Conservation (phyloP, 1,140 invertebrate species). For the Lasaia peninsularis region DNA sequence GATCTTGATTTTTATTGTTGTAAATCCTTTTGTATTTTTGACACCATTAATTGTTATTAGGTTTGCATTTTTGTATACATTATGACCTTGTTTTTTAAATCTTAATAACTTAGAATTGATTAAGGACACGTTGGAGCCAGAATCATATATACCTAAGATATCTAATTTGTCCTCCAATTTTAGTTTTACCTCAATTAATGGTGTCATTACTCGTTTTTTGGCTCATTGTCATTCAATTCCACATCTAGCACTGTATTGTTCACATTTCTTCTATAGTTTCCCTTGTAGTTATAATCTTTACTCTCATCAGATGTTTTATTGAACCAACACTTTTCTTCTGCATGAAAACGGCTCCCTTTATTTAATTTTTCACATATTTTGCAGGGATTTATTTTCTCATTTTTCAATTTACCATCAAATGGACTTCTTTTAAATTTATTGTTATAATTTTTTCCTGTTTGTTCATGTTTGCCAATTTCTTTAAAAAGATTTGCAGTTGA, state of each 20-base stretch:
- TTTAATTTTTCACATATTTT: conserved; percentile 44
- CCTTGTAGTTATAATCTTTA: conserved; percentile 12
- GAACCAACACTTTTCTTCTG: conserved; percentile 34
- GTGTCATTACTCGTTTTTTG: conserved; percentile 33
- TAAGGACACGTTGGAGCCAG: conserved; percentile 18
- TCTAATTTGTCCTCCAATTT: conserved; percentile 26
- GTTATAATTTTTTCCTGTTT: conserved; percentile 20
- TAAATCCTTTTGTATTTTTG: conserved; percentile 24
- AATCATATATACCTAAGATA: conserved; percentile 31
- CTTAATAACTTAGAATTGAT: conserved; percentile 33
- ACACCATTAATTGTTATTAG: conserved; percentile 36
- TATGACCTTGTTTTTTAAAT: conserved; percentile 16
- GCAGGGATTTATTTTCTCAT: conserved; percentile 30
- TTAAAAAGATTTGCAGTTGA: conserved; percentile 28
- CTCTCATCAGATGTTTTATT: conserved; percentile 8
- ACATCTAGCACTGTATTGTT: conserved; percentile 40
- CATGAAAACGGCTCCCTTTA: conserved; percentile 37
- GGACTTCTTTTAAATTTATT: conserved; percentile 18
- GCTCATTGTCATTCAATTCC: conserved; percentile 30
- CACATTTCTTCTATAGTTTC: conserved; percentile 23
- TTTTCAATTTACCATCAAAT: conserved; percentile 26
- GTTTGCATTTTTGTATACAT: conserved; percentile 13
- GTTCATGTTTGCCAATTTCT: conserved; percentile 33
- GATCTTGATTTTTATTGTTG: conserved; percentile 26
- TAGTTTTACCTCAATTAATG: conserved; percentile 37